Base-by-base conservation (phyloP, 2,797 vertebrate species). In the Pampus argenteus region DNA sequence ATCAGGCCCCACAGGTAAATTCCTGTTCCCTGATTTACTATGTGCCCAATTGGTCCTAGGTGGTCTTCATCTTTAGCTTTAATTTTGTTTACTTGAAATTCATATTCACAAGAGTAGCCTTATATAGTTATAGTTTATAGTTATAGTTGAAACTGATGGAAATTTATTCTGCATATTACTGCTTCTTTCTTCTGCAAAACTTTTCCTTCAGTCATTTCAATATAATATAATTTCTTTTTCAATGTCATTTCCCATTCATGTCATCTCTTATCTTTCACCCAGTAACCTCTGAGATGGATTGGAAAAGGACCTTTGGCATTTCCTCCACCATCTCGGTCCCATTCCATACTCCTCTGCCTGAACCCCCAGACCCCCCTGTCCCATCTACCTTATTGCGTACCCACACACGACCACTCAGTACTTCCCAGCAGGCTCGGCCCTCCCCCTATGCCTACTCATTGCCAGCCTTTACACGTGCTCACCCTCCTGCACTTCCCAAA, bases 401-500 rank as follows among this genome's bases (percentile, higher is more conserved):
- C 63, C 57, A 26, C 23, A 23, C 69, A n/a, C 75, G 26, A 36
- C 67, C 75, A 2, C 55, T 52, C 0, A 59, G 36, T 50, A 17
- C 52, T 42, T 14, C 68, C 58, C 82, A 83, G 38, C 84, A 69
- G 69, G 50, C 79, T 13, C 90, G 67, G 13, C 79, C 87, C 34
- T 86, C 93, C 31, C 73, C 58, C 7, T 89, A 90, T 54, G 85
- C 89, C 89, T 90, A 89, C 79, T 84, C 90, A 42, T 28, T 92
- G 38, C 93, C 93, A 10, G 90, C 93, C 71, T 94, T 94, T 73
- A 38, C 63, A 2, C 90, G 81, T 0, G 84, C 92, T 72, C 94
- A 94, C 81, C 93, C 93, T 50, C 94, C 94, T 54, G 92, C 82
- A n/a, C 91, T 95, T 63, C 93, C 94, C 29, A 93, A 92, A 94